Base-by-base conservation (phyloP, 2,113 vertebrate genomes). In the Gasterosteus nipponicus region DNA sequence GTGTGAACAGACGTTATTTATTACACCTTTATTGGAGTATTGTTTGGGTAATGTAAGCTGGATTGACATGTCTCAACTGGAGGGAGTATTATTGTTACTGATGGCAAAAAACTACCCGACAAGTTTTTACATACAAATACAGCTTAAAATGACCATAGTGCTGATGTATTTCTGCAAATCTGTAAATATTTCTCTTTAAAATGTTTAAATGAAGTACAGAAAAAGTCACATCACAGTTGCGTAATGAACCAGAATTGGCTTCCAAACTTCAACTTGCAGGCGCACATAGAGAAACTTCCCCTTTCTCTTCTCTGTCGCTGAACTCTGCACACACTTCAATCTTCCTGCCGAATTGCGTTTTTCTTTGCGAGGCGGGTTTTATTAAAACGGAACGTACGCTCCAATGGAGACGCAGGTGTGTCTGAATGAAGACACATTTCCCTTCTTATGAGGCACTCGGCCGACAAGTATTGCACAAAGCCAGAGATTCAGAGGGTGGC, bases 341-440 rank as follows among this genome's bases (percentile, higher is more conserved):
- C 44, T 31, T 33, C 19, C 38, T 10, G 3, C 26, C 19, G n/a
- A 49, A 57, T 7, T 3, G 22, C 14, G 5, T 51, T 59, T 42
- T 39, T 26, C 22, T 26, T 35, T 44, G 12, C 47, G 33, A 18
- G 16, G 35, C 10, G 11, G 3, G 8, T 18, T 26, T 49, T 5
- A 44, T 44, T 56, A 16, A 47, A 26, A 56, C 18, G 1, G 4
- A 54, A 64, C 4, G 0, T 26, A 7, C 3, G 19, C 69, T 75
- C 73, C 62, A 70, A 60, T 3, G 42, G 26, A 61, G 75, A 58
- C 4, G 58, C 35, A 35, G 42, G 26, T 46, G 72, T 15, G 1
- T 67, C 69, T 64, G 33, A 80, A 80, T 33, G 3, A 53, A 64
- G 56, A 77, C 22, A 26, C 44, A 44, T 59, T 57, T 62, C 49